Base-by-base conservation (phyloP, 1,140 invertebrate species). In the Agraylea sexmaculata region DNA sequence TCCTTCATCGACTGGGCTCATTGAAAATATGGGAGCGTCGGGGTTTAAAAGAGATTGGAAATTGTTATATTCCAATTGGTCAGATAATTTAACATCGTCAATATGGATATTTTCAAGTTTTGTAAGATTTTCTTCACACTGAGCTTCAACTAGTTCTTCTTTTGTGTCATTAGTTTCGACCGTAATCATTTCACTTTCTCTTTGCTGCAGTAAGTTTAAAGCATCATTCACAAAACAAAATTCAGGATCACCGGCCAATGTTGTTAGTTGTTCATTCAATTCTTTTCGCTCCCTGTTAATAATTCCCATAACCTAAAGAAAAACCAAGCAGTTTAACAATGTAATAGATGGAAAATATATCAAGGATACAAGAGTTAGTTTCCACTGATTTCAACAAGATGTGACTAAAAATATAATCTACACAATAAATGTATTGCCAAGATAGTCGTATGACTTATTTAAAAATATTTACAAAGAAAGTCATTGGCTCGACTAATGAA, bases 221-320 rank as follows among this genome's bases (percentile, higher is more conserved):
- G 88, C 88, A 60, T 87, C 73, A 53, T 91, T 75, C 45, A 93
- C 78, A 54, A 89, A 94, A 51, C 80, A 77, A 49, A 77, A 71
- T 66, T 93, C 89, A 2, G 86, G 81, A 45, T 74, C 78, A 47
- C 84, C 73, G 42, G 78, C 71, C 43, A 79, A 73, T 13, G 64
- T 62, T 37, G 66, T 55, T 42, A 81, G 57, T 54, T 80, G 77
- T 10, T 59, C 41, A 45, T 71, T 52, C 23, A 95, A 65, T 55
- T 88, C 80, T 3, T 46, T 52, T 27, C 71, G 69, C 61, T 95
- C 90, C 35, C 73, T 64, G 33, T 77, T 66, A 40, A 92, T 73
- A 22, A 94, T 81, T 13, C 65, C 43, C 27, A 74, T 53, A 12
- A 83, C 68, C 57, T 74, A 32, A 36, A 50, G n/a, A n/a, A n/a